These are phyloP conservation scores for Sebastes trivittatus DNA, from an alignment of 2,797 vertebrate genomes.

Conservation along the genomic window DNA sequence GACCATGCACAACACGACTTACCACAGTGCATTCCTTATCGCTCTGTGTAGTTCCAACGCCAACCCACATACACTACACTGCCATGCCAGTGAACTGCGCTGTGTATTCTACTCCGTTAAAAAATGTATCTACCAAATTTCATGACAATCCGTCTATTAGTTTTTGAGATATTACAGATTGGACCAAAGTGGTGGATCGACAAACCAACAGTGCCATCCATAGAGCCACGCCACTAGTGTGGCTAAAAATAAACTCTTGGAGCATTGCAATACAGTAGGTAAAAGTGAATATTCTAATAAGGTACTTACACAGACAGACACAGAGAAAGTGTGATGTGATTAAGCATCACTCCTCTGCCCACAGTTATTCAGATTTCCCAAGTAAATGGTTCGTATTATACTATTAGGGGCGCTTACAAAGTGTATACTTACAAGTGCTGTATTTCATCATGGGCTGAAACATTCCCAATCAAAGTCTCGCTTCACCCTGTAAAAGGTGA, in stretches of 20 bases:
- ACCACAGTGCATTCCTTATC: neutral
- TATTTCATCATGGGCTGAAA: neutral
- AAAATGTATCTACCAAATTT: neutral
- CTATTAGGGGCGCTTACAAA: neutral
- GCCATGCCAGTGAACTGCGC: no score
- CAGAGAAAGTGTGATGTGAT: neutral
- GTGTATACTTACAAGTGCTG: neutral
- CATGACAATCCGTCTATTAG: neutral
- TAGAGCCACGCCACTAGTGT: neutral
- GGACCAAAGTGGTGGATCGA: neutral
- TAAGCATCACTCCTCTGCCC: neutral
- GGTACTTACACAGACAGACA: neutral
- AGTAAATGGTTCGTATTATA: neutral
- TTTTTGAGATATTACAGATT: neutral
- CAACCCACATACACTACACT: neutral
- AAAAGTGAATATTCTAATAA: neutral
- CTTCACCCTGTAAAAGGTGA: neutral
- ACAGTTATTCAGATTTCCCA: neutral
- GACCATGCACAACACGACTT: neutral
- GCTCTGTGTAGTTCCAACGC: neutral
- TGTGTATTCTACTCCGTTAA: no score
- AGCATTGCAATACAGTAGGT: neutral
- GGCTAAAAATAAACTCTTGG: neutral
- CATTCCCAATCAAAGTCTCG: neutral
- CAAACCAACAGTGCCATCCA: neutral